A percentile compares a stretch with the other conserved stretches of the same genome.
These are phyloP conservation scores for Lasioglossum calceatum DNA, from an alignment of 2,888 invertebrate species.

Conservation along the genomic window DNA sequence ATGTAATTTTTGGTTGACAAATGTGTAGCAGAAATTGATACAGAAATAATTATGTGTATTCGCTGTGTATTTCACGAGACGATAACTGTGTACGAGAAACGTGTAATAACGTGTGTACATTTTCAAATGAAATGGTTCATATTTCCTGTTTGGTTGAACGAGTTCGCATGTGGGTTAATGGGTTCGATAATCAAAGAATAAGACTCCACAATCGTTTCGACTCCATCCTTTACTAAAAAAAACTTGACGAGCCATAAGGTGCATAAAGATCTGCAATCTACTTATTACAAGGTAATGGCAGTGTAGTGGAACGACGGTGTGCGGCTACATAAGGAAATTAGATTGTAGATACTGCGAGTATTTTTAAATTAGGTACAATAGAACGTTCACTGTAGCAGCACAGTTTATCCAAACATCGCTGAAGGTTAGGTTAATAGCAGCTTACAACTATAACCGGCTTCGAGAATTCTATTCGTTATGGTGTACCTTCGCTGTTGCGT, in stretches of 20 bases:
- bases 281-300: background rate
- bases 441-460: background rate
- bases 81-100: no score
- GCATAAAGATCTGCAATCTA: background rate
- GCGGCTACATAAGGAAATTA: background rate
- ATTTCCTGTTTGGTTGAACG: background rate
- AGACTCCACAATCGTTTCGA: no score
- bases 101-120: no score
- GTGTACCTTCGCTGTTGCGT: background rate
- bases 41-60: no score
- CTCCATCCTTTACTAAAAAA: background rate
- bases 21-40: no score
- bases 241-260: background rate
- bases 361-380: constrained; percentile 6
- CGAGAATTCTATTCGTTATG: background rate
- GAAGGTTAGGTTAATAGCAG: background rate
- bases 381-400: background rate
- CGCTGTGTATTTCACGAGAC: no score
- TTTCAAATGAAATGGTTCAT: background rate
- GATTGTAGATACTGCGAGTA: background rate
- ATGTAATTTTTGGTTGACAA: background rate
- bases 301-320: background rate
- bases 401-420: constrained; percentile 7
- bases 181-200: background rate
- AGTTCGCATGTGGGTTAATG: background rate